Evolutionary conservation across 2,113 vertebrate genomes (phyloP).

Genomic region (Columba janthina): DNA sequence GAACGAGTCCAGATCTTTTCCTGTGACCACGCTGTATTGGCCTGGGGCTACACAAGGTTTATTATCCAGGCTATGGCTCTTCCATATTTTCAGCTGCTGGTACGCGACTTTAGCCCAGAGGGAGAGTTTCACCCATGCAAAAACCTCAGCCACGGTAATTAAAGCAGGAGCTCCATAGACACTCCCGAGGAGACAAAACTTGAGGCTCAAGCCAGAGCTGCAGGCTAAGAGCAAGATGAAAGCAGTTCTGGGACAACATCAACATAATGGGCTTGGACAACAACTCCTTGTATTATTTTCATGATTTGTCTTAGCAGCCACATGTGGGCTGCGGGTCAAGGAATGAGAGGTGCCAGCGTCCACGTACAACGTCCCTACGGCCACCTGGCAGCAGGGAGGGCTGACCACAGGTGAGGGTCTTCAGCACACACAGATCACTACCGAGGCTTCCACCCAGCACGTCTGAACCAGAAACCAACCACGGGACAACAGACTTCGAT

Average conservation of each 20-base stretch:
- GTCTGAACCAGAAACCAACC: background rate
- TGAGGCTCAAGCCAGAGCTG: background rate
- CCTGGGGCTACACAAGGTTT: no score
- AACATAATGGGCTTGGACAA: rapidly evolving
- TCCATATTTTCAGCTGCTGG: background rate
- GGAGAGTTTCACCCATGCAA: background rate
- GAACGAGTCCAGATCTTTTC: background rate
- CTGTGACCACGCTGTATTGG: background rate
- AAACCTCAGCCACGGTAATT: background rate
- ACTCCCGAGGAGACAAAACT: background rate
- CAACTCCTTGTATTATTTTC: background rate
- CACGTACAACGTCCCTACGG: no score
- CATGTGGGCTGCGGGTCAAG: background rate
- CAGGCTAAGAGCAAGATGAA: background rate
- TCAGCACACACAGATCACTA: rapidly evolving
- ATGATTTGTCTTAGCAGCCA: background rate
- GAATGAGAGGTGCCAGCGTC: background rate
- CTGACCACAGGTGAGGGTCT: background rate
- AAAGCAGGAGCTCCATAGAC: background rate
- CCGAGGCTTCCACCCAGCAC: background rate
- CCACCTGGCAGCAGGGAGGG: background rate
- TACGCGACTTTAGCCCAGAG: background rate
- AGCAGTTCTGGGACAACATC: background rate
- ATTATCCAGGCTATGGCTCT: background rate
- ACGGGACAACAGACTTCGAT: rapidly evolving